phyloP scores from a whole-genome alignment of 2,797 vertebrate genomes.

The Lutjanus campechanus region DNA sequence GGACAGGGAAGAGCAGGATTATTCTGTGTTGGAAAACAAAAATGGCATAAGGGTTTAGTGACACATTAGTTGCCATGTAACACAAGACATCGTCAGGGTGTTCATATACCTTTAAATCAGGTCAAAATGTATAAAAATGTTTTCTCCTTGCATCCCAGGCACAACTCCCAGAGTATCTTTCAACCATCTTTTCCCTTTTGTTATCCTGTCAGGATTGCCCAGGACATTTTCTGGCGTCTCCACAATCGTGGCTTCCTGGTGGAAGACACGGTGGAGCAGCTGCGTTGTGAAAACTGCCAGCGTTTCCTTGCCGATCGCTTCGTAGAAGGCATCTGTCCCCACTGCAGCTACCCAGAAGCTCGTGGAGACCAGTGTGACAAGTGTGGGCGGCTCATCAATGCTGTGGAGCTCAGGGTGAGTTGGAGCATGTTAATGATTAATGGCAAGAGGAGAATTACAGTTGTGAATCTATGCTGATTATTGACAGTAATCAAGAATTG shows the following conservation, averaged over 20 bases:
- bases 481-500: background rate
- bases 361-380: slow-evolving; percentile 98
- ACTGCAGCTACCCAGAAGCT: slow-evolving; percentile 92
- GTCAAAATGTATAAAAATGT: background rate
- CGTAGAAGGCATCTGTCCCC: slow-evolving; percentile 94
- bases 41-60: background rate
- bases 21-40: background rate
- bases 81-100: background rate
- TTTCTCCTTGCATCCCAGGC: background rate
- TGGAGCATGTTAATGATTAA: background rate
- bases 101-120: background rate
- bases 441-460: background rate
- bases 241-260: slow-evolving; percentile 87
- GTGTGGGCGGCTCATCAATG: slow-evolving; percentile 96
- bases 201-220: slow-evolving; percentile 89
- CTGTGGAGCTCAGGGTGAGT: slow-evolving; percentile 93
- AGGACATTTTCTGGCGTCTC: slow-evolving; percentile 93
- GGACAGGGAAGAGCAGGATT: background rate
- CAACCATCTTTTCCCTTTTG: background rate
- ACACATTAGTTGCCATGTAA: background rate
- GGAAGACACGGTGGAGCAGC: slow-evolving; percentile 92
- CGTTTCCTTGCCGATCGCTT: slow-evolving; percentile 97
- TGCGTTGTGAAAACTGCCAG: slow-evolving; percentile 91
- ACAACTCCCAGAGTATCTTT: background rate
- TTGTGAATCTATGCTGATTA: background rate